Base-by-base conservation (phyloP, 2,113 vertebrate genomes). In the Cichladusa arquata region DNA sequence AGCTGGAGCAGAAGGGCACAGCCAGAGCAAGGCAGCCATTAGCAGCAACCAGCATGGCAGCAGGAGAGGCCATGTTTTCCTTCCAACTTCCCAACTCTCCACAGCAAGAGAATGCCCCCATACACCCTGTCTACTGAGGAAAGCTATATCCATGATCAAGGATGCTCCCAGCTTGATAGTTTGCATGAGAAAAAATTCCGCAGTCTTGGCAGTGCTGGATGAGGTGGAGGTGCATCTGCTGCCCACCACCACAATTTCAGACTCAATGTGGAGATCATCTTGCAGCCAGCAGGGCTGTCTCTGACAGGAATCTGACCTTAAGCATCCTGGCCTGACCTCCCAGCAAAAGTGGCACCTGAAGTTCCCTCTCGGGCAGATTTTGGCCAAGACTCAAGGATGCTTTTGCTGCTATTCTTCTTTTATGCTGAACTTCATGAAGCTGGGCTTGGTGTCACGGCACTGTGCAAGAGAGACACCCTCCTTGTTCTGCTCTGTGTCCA, bases 161-260 rank as follows among this genome's bases (percentile, higher is more conserved):
- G 36, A 8, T 69, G 53, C 10, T 86, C 23, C 33, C 29, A 67
- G 44, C 16, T 83, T 71, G 23, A 47, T 7, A 19, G 44, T 42
- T 79, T 66, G 42, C 14, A 31, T 1, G 3, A 50, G 44, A 54
- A 69, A 82, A 82, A 34, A 31, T 54, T 24, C 26, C 2, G 0
- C 1, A 2, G 9, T 34, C 36, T 69, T 23, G 29, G 34, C 3
- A 8, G 33, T 45, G 77, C 53, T 0, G 0, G 20, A 14, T 0
- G 0, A 73, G 54, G 77, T 54, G 34, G 28, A 80, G 34, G 34
- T 44, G 54, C 2, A 7, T 33, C 40, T 11, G 5, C 28, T 60
- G 56, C 26, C 53, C 42, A 45, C 50, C 74, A 25, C 14, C 28
- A 31, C 29, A 29, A 44, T 57, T 86, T 93, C 57, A 64, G 48